phyloP scores from a whole-genome alignment of 30 jellyfish, hydroid and myxozoan genomes.

The Aurelia sp. region DNA sequence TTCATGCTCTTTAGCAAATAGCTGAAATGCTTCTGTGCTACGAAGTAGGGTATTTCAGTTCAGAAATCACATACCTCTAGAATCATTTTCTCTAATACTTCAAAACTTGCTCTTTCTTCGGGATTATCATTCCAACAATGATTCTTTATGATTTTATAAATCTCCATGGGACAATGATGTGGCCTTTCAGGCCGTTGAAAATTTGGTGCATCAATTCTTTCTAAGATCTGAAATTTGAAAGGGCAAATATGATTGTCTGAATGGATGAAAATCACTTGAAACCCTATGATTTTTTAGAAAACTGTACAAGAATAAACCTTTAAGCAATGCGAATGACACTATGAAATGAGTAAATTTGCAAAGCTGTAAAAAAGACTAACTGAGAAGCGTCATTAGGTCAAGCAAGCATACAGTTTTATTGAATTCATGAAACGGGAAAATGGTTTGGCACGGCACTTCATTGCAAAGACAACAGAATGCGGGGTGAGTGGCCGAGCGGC shows the following conservation, averaged over 20 bases:
- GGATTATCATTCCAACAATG: conserved; percentile 90
- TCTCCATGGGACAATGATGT: conserved; percentile 80
- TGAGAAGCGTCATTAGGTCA: no score
- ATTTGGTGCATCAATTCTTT: conserved; percentile 88
- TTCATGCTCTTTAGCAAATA: background rate
- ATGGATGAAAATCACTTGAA: background rate
- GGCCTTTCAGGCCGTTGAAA: conserved; percentile 87
- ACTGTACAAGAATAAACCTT: no score
- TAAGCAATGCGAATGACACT: background rate
- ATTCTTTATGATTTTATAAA: conserved; percentile 63
- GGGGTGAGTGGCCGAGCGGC: no score
- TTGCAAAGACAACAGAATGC: no score
- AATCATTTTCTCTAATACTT: conserved; percentile 66
- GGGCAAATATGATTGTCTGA: background rate
- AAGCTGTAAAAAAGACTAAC: no score
- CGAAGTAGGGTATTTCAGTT: background rate
- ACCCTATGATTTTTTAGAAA: no score
- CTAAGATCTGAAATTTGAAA: conserved; percentile 67
- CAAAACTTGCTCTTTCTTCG: conserved; percentile 80
- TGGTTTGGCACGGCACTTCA: no score
- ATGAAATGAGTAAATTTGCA: no score
- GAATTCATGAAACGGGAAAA: no score
- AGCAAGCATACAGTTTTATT: no score
- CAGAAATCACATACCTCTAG: conserved; percentile 56
- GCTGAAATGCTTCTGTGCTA: background rate